Evolutionary conservation across 30 jellyfish, hydroid and myxozoan species (phyloP).

Genomic region (Turritopsis dohrnii): DNA sequence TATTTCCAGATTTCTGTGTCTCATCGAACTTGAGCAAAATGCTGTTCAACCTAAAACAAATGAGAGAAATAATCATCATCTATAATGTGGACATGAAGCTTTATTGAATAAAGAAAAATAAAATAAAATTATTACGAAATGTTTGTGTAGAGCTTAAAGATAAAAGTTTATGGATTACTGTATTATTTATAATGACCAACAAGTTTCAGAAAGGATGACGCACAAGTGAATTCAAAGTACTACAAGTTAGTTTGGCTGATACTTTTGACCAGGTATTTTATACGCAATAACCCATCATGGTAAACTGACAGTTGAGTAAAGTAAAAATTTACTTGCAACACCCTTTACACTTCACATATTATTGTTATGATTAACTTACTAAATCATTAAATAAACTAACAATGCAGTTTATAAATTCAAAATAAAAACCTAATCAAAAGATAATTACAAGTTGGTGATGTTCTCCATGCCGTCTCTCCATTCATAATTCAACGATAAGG

Average conservation of each 20-base stretch:
- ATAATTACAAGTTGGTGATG: conserved; percentile 3
- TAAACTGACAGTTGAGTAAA: no score
- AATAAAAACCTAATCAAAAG: neutral
- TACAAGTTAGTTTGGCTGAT: no score
- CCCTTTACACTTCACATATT: no score
- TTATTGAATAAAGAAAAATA: neutral
- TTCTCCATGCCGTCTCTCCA: conserved; percentile 8
- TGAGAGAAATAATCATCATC: neutral
- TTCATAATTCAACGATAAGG: neutral
- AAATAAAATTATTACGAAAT: neutral
- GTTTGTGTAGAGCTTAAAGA: neutral
- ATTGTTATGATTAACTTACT: no score
- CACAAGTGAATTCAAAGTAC: neutral
- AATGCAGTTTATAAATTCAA: no score
- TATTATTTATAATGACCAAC: no score
- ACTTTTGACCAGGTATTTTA: neutral
- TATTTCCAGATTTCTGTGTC: conserved; percentile 56
- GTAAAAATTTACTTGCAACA: no score
- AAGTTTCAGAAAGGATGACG: neutral
- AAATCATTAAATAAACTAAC: neutral
- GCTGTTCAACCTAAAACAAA: conserved; percentile 47
- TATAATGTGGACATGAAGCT: neutral
- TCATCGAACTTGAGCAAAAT: conserved; percentile 74
- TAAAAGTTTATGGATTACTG: neutral
- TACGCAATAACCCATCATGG: no score